These are phyloP conservation scores for Rynchops niger DNA, from an alignment of 2,113 vertebrate species.

Conservation along the genomic window DNA sequence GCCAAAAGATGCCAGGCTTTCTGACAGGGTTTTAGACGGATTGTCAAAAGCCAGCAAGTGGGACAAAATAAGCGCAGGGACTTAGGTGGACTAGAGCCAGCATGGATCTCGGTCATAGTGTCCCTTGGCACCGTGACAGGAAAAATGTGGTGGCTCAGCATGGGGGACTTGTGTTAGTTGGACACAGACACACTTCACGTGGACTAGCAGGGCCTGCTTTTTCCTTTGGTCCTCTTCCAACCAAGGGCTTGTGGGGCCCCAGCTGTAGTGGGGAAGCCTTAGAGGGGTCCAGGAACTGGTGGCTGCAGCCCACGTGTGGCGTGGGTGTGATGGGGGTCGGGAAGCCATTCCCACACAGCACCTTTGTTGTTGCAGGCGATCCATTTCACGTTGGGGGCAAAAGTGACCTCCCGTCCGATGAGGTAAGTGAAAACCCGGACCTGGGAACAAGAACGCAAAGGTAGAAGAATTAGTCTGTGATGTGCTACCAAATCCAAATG, in stretches of 20 bases:
- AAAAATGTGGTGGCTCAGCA: slow-evolving; percentile 15
- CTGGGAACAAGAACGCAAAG: slow-evolving; percentile 53
- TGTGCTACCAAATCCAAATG: background rate
- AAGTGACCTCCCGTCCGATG: slow-evolving; percentile 93
- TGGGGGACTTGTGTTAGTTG: background rate
- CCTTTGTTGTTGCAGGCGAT: slow-evolving; percentile 98
- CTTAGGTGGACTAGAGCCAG: background rate
- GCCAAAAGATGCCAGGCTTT: background rate
- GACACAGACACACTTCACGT: background rate
- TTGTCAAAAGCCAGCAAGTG: background rate
- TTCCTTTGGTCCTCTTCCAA: background rate
- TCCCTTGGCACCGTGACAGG: background rate
- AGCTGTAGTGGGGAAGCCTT: background rate
- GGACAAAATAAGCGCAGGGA: background rate
- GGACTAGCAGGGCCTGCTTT: background rate
- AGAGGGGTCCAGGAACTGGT: background rate
- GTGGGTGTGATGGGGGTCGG: fast-evolving
- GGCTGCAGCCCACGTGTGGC: fast-evolving
- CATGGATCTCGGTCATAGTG: background rate
- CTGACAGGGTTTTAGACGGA: background rate
- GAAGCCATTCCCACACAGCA: background rate
- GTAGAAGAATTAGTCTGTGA: background rate
- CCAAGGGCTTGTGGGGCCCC: background rate
- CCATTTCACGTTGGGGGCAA: slow-evolving; percentile 90
- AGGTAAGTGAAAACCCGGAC: slow-evolving; percentile 95